These are phyloP conservation scores for Drosophila mulleri DNA, from an alignment of 2,888 invertebrate genomes.

Conservation along the genomic window DNA sequence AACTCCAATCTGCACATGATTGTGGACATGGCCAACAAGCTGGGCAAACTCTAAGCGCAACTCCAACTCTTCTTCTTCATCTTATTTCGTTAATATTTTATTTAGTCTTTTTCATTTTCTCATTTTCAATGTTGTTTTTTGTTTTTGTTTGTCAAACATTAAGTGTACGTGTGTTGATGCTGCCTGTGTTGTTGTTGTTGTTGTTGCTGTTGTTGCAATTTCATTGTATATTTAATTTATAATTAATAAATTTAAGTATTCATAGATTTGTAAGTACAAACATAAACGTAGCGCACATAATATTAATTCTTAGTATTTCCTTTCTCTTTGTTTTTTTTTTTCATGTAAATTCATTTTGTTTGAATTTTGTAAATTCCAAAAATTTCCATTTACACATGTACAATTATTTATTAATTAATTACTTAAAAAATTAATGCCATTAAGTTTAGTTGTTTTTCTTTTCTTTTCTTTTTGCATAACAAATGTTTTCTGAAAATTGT, in stretches of 20 bases:
- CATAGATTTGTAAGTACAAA: constrained; percentile 63
- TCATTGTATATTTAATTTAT: constrained; percentile 68
- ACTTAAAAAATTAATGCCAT: constrained; percentile 28
- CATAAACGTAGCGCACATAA: constrained; percentile 71
- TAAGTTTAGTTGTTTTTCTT: constrained; percentile 10
- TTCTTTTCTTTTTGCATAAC: constrained; percentile 23
- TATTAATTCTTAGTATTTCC: constrained; percentile 22
- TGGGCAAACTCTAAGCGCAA: constrained; percentile 20
- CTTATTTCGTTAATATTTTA: constrained; percentile 71
- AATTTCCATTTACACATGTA: constrained; percentile 69
- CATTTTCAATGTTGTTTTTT: constrained; percentile 61
- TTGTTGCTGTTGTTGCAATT: constrained; percentile 59
- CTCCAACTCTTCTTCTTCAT: not conserved
- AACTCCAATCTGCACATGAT: constrained; percentile 82
- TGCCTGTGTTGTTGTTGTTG: constrained; percentile 27
- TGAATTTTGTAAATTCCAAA: constrained; percentile 53
- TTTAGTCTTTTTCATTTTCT: constrained; percentile 77
- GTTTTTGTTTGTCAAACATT: constrained; percentile 49
- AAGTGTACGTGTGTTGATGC: constrained; percentile 45
- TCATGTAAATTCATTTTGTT: constrained; percentile 55
- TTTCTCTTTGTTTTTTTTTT: not conserved
- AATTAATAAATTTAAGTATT: constrained; percentile 75
- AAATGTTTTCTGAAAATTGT: constrained; percentile 34
- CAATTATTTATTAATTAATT: constrained; percentile 45
- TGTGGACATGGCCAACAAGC: constrained; percentile 75